A percentile compares a stretch with the other conserved stretches of the same genome.
Evolutionary conservation across 2,888 invertebrate species (phyloP).

Genomic region (Muscina levida): DNA sequence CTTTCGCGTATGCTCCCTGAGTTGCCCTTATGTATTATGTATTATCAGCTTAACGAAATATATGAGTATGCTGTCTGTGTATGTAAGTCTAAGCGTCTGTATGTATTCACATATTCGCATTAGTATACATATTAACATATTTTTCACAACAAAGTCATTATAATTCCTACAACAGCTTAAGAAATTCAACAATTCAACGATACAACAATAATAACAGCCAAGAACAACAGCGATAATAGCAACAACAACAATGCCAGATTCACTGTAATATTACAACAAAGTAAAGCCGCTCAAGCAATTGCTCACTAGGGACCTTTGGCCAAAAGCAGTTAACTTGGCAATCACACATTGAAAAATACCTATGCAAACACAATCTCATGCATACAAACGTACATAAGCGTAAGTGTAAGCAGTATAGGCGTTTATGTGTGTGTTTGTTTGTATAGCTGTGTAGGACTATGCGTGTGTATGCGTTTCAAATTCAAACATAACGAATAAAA

Average conservation of each 20-base stretch:
- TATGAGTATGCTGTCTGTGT: conserved; percentile 19
- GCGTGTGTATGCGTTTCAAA: conserved; percentile 29
- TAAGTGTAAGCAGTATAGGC: conserved; percentile 15
- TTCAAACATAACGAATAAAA: conserved; percentile 30
- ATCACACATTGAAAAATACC: conserved; percentile 46
- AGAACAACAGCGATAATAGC: conserved; percentile 7
- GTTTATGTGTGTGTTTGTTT: too few species aligned
- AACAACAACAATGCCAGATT: conserved; percentile 1
- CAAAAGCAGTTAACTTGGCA: conserved; percentile 49
- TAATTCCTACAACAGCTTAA: conserved; percentile 45
- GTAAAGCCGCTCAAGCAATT: conserved; percentile 42
- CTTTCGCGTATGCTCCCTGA: too few species aligned
- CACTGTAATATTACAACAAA: background rate
- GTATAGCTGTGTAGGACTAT: too few species aligned
- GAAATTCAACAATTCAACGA: conserved; percentile 17
- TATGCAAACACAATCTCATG: conserved; percentile 24
- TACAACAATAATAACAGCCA: conserved; percentile 11
- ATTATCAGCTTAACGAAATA: conserved; percentile 19
- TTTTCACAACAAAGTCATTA: conserved; percentile 50
- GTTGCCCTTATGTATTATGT: background rate
- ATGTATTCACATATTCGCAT: background rate
- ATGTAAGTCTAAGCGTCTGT: background rate
- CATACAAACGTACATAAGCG: background rate
- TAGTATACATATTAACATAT: conserved; percentile 24
- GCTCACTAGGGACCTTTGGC: conserved; percentile 46